Evolutionary conservation across 64 coral and sea anemone genomes (phyloP), one percentile per base, ranked within the genome.

Genomic region (Cladopsammia gracilis): DNA sequence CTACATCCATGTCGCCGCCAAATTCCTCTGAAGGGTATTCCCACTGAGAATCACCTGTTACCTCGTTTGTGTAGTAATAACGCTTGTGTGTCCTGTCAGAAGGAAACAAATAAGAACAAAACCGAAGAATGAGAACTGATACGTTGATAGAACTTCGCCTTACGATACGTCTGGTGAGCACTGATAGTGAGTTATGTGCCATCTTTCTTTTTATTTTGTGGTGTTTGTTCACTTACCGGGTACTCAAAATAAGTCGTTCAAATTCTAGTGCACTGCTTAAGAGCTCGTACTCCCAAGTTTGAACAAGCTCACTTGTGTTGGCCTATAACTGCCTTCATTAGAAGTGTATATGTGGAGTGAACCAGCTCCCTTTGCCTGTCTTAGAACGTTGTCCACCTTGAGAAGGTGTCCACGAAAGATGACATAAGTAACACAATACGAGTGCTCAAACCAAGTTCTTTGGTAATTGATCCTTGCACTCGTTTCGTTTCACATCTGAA

Each of bases 1-100:
- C 86, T 50, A 61, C 58, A 10, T 65, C 73, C 51, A 62, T 75
- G 11, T 74, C 90, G 9, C 14, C 16, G 20, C 70, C 79, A 18
- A 52, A 48, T 9, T 92, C 90, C 1, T 85, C 70, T 24, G 61
- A 61, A 0, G 90, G 90, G 59, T 58, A 92, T 20, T 92, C 90
- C 90, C 90, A 92, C 12, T 92, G 90, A 2, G 90, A 92, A 18
- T 92, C 70, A n/a, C 81, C 70, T 11, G 90, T 92, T 16, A 83
- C 79, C 5, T 51, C 13, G 12, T 92, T 92, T 25, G 79, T 92
- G 46, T 92, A 92, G 71, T 74, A 92, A 44, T 92, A 92, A 18
- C 71, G 90, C 46, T 92, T 92, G 79, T 92, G 80, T 54, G 68
- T 85, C 47, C 90, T 92, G 60, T 9, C 34, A 50, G 48, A 84